Evolutionary conservation across 1,140 invertebrate species (phyloP), one percentile per base, ranked within the genome.

Genomic region (Hycleus cichorii): DNA sequence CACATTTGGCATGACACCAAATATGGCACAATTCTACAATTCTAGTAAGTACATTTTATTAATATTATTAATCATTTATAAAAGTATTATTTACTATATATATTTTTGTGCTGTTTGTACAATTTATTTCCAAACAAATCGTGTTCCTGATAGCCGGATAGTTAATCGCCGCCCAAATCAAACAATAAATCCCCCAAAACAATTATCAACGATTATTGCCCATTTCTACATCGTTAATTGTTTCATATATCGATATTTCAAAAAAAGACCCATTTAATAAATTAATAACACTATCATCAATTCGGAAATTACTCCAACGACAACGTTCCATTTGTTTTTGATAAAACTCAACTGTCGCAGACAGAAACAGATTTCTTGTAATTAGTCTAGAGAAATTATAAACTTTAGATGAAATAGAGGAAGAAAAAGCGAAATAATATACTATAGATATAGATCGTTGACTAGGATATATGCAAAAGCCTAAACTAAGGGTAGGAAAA

Each of bases 381-480:
- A 18, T 18, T 18, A 18, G 18, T 18, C 18, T 18, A 18, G 18
- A 18, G 1, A 18, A 18, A 18, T 18, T 18, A 18, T 18, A 18
- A 18, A 18, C 18, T 18, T 18, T 18, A 18, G 18, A 18, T 18
- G 18, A 18, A 18, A 18, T 18, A 18, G 18, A 18, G 2, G 2
- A 18, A 18, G 18, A 18, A 18, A 18, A 18, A 18, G 18, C 18
- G 18, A 18, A 18, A 18, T 18, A 18, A 18, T 18, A 18, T 18
- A 18, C 18, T 18, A 18, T 18, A 18, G 18, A 18, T 18, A 18
- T 18, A 3, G 7, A 32, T 2, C 4, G 7, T 32, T 32, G 32
- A 8, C 40, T 18, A 69, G 65, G 71, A 72, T 71, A 66, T 72
- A 72, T 72, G 71, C 71, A 72, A 71, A 72, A 71, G 70, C 65